phyloP scores from a whole-genome alignment of 1,140 invertebrate genomes.

The Physella acuta region DNA sequence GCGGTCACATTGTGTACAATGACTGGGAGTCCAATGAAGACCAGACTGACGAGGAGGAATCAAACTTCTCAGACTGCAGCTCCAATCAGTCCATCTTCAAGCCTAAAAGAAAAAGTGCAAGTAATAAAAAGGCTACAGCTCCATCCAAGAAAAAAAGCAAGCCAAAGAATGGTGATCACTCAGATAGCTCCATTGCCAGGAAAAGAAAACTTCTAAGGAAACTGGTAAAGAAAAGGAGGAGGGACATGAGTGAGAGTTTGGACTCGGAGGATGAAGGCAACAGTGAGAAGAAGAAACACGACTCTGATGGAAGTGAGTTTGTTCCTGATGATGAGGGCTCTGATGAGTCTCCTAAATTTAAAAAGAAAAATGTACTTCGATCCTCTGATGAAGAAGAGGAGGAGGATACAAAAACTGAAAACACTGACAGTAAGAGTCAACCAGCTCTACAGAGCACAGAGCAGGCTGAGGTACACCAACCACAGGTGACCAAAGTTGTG shows the following conservation, averaged over 20 bases:
- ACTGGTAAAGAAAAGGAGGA: slow-evolving; percentile 18
- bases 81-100: slow-evolving; percentile 28
- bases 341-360: slow-evolving; percentile 14
- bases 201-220: slow-evolving; percentile 7
- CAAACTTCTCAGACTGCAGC: slow-evolving; percentile 31
- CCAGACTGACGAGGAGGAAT: slow-evolving; percentile 33
- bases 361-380: slow-evolving; percentile 30
- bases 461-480: no score
- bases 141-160: slow-evolving; percentile 35
- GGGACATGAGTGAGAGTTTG: slow-evolving; percentile 5
- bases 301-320: slow-evolving; percentile 22
- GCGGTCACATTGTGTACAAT: slow-evolving; percentile 37
- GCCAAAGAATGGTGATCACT: slow-evolving; percentile 12
- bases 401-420: no score
- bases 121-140: slow-evolving; percentile 5
- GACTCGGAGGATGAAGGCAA: slow-evolving; percentile 17
- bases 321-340: slow-evolving; percentile 20
- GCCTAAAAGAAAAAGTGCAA: slow-evolving; percentile 24
- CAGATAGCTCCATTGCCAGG: slow-evolving; percentile 15
- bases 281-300: slow-evolving; percentile 6
- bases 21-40: slow-evolving; percentile 37
- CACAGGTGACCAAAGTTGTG: no score
- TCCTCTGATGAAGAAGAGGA: slow-evolving; percentile 30
- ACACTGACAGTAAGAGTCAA: no score
- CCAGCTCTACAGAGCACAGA: no score